Base-by-base conservation (phyloP, 2,888 invertebrate species). In the Euzetes globulus region DNA sequence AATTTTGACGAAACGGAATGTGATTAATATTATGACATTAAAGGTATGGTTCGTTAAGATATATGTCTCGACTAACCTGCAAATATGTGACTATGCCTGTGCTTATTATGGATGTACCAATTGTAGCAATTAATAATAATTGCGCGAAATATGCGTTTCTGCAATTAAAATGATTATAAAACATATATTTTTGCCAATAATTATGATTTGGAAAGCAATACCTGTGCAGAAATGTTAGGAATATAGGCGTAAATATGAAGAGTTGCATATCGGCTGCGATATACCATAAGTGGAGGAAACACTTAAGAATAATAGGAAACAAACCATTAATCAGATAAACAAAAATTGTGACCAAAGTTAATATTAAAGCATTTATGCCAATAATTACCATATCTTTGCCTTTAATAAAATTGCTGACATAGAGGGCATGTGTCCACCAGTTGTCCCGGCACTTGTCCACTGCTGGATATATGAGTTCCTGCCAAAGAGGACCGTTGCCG, bases 41-140 rank as follows among this genome's bases (percentile, higher is more conserved):
- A n/a, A n/a, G n/a, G n/a, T 4, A 33, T 7, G 33, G 33, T 33
- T 33, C 5, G 33, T 7, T 4, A 33, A 33, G 33, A 33, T 33
- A 33, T 33, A 7, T 33, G 33, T 33, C 7, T 6, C 33, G 7
- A 60, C 63, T 33, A n/a, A 68, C 68, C 68, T 68, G 22, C 22
- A 76, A 22, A 33, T 76, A 76, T 0, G 78, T 78, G n/a, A 73
- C 75, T 25, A 77, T 45, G 5, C 77, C 77, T 9, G 75, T 72
- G 22, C 68, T 72, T 17, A 78, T 11, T 1, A 78, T 65, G 0
- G 78, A 77, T 19, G 75, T 73, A 13, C 75, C 55, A 33, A 76
- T 74, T 5, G 27, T 15, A 1, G 76, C 3, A 11, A 73, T 55
- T 22, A 70, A 22, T 29, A 78, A 9, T 13, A 72, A 63, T 68